Percentiles rank a stretch among this genome's conserved stretches.
Conservation (phyloP, 2,888 invertebrate genomes). For the Ditylenchus weischeri region DNA sequence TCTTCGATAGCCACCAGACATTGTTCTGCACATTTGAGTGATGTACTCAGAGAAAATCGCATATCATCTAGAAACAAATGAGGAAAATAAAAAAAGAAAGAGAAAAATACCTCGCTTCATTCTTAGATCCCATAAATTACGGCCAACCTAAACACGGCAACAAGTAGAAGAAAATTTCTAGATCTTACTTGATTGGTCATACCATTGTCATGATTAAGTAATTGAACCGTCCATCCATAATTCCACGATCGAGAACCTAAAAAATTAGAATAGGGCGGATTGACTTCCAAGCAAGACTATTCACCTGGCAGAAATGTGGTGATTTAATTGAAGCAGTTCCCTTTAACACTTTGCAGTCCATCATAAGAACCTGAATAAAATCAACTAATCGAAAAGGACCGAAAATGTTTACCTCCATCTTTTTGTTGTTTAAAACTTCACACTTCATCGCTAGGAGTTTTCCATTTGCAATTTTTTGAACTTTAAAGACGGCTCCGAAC, state of each 20-base stretch:
- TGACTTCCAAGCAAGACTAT: too few species aligned
- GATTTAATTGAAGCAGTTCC: slow-evolving; percentile 40
- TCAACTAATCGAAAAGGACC: not conserved
- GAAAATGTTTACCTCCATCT: slow-evolving; percentile 19
- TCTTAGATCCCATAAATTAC: slow-evolving; percentile 48
- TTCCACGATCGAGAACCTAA: slow-evolving; percentile 41
- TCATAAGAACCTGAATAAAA: slow-evolving; percentile 35
- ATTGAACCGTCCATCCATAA: slow-evolving; percentile 41
- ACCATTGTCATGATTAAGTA: slow-evolving; percentile 49
- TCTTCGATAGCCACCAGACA: slow-evolving; percentile 29
- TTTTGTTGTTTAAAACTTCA: slow-evolving; percentile 37
- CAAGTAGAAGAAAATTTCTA: too few species aligned
- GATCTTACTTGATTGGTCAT: not conserved
- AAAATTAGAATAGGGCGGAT: too few species aligned
- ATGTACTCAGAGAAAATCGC: slow-evolving; percentile 22
- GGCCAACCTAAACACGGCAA: slow-evolving; percentile 36
- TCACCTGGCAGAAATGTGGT: slow-evolving; percentile 39
- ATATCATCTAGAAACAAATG: slow-evolving; percentile 9
- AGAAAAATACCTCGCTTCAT: slow-evolving; percentile 27
- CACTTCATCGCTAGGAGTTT: slow-evolving; percentile 45
- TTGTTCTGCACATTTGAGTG: slow-evolving; percentile 27
- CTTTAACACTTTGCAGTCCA: slow-evolving; percentile 47
- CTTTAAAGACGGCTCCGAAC: slow-evolving; percentile 50
- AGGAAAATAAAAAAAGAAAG: too few species aligned
- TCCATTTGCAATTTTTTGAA: slow-evolving; percentile 35